A percentile compares a stretch with the other conserved stretches of the same genome.
These are phyloP conservation scores for Pseudochromis fuscus DNA, from an alignment of 2,797 vertebrate species.

Conservation along the genomic window DNA sequence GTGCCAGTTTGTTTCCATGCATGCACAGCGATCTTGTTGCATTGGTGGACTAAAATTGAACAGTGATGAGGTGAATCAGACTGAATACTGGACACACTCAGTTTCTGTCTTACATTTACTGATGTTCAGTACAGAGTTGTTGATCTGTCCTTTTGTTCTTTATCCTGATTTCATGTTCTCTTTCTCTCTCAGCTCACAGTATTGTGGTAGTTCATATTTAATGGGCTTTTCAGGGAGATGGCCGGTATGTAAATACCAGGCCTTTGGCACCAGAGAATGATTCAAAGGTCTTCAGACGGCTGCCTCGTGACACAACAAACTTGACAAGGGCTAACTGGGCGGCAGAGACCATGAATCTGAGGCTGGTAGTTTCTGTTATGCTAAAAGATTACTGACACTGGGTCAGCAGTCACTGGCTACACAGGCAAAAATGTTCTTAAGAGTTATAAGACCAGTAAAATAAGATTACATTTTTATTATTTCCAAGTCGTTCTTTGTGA, in stretches of 20 bases:
- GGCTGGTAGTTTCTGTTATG: too few species aligned
- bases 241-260: not conserved
- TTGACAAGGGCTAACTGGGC: not conserved
- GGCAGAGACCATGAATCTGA: too few species aligned
- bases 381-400: not conserved
- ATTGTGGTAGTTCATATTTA: slow-evolving; percentile 12
- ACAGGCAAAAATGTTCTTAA: not conserved
- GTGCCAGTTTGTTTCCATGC: not conserved
- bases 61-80: slow-evolving; percentile 49
- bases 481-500: too few species aligned
- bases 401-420: not conserved
- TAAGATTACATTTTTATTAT: too few species aligned
- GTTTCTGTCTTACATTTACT: not conserved
- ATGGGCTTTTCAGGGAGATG: slow-evolving; percentile 13
- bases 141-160: not conserved
- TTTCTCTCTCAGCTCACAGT: slow-evolving; percentile 9
- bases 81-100: slow-evolving; percentile 5
- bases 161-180: not conserved
- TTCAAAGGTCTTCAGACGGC: not conserved
- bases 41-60: slow-evolving; percentile 37
- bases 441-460: too few species aligned
- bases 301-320: slow-evolving; percentile 2
- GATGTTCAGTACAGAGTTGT: not conserved
- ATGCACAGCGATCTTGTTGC: slow-evolving; percentile 11
- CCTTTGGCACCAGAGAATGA: slow-evolving; percentile 1